Evolutionary conservation across 2,113 vertebrate species (phyloP), one percentile per base, ranked within the genome.

Genomic region (human): DNA sequence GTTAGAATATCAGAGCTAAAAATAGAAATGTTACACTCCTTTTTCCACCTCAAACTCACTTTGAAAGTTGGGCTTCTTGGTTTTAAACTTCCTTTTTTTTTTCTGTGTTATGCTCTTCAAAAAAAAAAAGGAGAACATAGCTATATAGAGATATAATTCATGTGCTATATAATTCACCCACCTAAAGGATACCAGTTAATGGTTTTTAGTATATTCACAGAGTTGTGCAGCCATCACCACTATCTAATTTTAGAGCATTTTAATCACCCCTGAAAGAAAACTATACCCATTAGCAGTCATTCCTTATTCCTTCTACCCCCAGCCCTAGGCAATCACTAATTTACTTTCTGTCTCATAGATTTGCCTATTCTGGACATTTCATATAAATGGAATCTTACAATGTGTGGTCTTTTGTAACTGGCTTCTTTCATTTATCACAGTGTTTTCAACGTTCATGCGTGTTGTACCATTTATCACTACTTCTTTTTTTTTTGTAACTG

Each of bases 1-100:
- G 23, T 95, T 91, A 95, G 93, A 81, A 5, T 85, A 89, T 76
- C 82, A 86, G n/a, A 89, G 32, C 78, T 97, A 90, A 94, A 97
- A 91, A 79, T 82, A 97, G 93, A 97, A 92, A 79, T 84, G 38
- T 68, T 94, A 17, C 25, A 79, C 73, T 96, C 45, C 57, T 9
- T 90, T 40, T 94, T 93, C 68, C 35, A 86, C 43, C 66, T 86
- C 78, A 93, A 86, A 92, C 48, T 96, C 70, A 66, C 81, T 85
- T 92, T 87, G 79, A 90, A 94, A 22, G 20, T 32, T 86, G 45
- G 86, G 35, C 45, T 20, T 86, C 80, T 85, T 95, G 79, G 79
- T 76, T 97, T 95, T 70, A 81, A 92, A 82, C 22, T 43, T 82
- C 18, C 23, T 64, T 64, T 32, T 1, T 86, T 94, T 50, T 70